Evolutionary conservation across 2,888 invertebrate species (phyloP), one percentile per base, ranked within the genome.

Genomic region (Pilophorus perplexus): DNA sequence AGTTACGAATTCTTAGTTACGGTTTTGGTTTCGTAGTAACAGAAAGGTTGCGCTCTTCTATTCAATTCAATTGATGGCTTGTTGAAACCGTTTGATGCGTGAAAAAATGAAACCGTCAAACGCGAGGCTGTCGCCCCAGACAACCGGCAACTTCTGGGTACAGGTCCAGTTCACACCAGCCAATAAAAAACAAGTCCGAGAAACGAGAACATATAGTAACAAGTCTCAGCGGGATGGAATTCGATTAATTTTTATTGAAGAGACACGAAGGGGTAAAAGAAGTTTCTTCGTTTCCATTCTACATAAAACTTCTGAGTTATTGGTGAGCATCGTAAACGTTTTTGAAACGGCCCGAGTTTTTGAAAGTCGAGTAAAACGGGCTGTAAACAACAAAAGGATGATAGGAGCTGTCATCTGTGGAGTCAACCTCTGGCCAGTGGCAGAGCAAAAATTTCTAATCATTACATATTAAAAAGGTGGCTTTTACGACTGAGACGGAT

Each of bases 221-320:
- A 22, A 64, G 40, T 52, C 66, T 20, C 66, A 66, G 66, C 66
- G 46, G 66, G 66, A 57, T 16, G 20, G 66, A 66, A 57, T 66
- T 66, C 66, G 66, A 66, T 66, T 66, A 66, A 66, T 66, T 66
- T 64, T 66, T 66, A 66, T 66, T 62, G 57, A 57, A 28, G 25
- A 37, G 37, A 37, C 38, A 44, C 25, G 27, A 16, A 23, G 55
- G 37, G 37, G 38, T 20, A 14, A n/a, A 55, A 23, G 25, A 38
- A 65, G 66, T 66, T 66, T 66, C 66, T 66, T 46, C 66, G 66
- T 57, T 66, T 66, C 66, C 46, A 66, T 57, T 66, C 57, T 57
- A 66, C 66, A 66, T 66, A 66, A 66, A 66, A 66, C 66, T 52
- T 57, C 38, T 66, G 66, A 66, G 66, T 66, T 66, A 66, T 66